These are phyloP conservation scores for Eristalis pertinax DNA, from an alignment of 2,888 invertebrate genomes.

Conservation along the genomic window DNA sequence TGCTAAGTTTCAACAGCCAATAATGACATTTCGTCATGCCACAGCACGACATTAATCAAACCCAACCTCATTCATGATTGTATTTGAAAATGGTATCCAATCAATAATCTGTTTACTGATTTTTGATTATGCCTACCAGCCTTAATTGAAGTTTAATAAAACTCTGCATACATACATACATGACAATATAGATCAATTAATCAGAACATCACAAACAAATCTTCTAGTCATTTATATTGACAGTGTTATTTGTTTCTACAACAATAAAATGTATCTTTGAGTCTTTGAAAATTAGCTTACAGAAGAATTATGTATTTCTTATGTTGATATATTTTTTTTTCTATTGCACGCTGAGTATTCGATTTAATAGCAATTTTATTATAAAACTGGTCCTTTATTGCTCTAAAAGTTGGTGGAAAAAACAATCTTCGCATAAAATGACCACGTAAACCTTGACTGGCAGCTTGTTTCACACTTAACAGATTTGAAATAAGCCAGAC, in stretches of 20 bases:
- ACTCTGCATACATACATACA: background rate
- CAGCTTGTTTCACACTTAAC: slow-evolving; percentile 24
- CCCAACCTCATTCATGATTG: background rate
- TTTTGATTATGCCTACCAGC: background rate
- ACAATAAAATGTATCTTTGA: background rate
- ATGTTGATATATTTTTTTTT: background rate
- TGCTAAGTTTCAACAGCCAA: background rate
- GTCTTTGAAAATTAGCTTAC: background rate
- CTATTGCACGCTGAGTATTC: background rate
- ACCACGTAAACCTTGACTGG: slow-evolving; percentile 36
- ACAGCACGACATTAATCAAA: background rate
- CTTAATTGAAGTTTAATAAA: background rate
- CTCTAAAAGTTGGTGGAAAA: slow-evolving; percentile 7
- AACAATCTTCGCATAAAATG: slow-evolving; percentile 24
- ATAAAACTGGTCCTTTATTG: slow-evolving; percentile 20
- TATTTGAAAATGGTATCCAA: background rate
- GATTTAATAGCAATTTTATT: slow-evolving; percentile 3
- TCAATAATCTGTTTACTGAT: background rate
- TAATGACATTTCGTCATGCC: background rate
- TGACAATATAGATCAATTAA: too few species aligned
- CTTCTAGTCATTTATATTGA: too few species aligned
- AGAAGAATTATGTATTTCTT: background rate
- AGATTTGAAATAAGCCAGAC: slow-evolving; percentile 3
- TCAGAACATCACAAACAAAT: too few species aligned
- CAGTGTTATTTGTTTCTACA: background rate